Percentiles rank a stretch among this genome's conserved stretches.
phyloP scores from a whole-genome alignment of 2,888 invertebrate genomes.

The Theretra japonica region DNA sequence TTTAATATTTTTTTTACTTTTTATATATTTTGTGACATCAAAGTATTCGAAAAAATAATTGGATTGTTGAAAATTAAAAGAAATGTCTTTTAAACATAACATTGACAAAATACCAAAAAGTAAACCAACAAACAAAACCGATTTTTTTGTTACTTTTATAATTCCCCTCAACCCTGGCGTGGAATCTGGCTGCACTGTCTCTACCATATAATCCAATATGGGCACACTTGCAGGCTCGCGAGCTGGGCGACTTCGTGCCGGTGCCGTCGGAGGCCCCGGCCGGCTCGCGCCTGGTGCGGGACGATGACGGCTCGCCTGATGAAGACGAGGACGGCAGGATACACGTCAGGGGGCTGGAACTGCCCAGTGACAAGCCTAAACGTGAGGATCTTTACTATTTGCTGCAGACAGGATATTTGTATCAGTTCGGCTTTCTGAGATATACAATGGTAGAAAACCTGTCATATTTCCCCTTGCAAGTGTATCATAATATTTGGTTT shows the following conservation, averaged over 20 bases:
- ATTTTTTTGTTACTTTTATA: neutral
- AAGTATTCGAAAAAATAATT: no score
- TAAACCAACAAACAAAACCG: neutral
- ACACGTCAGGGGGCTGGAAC: slow-evolving; percentile 91
- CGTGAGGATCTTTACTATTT: slow-evolving; percentile 85
- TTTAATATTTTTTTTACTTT: neutral
- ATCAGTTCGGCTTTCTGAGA: no score
- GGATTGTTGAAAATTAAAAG: no score
- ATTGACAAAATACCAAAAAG: no score
- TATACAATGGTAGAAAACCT: no score
- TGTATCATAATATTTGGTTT: no score
- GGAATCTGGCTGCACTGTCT: slow-evolving; percentile 16
- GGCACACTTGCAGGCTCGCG: slow-evolving; percentile 67
- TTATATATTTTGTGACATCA: neutral
- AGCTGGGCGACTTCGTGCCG: slow-evolving; percentile 84
- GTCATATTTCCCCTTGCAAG: no score
- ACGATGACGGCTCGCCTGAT: slow-evolving; percentile 91
- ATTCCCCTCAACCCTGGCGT: neutral
- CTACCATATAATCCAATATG: slow-evolving; percentile 40
- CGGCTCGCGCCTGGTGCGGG: slow-evolving; percentile 87
- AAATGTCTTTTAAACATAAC: no score
- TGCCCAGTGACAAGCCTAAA: slow-evolving; percentile 83
- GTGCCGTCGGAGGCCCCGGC: slow-evolving; percentile 61
- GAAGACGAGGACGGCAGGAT: slow-evolving; percentile 93
- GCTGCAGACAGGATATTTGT: no score